A percentile compares a stretch with the other conserved stretches of the same genome.
Evolutionary conservation across 2,888 invertebrate genomes (phyloP).

Genomic region (Drosophila mimica): DNA sequence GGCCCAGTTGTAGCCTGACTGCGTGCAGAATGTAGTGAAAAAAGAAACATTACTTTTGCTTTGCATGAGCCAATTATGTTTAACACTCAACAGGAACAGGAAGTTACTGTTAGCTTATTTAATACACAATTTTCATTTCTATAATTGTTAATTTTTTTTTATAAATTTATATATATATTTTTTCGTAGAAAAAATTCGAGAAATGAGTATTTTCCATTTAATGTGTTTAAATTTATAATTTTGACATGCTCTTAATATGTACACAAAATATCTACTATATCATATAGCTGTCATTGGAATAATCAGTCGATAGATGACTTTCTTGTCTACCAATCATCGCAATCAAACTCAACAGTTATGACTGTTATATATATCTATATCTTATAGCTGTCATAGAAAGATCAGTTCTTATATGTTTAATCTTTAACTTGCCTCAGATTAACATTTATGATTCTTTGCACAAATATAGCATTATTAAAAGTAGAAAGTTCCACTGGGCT

Average conservation of each 20-base stretch:
- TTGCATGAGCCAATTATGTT: not conserved
- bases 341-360: not conserved
- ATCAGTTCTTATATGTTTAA: not conserved
- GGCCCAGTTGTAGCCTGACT: slow-evolving; percentile 13
- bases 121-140: not conserved
- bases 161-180: not conserved
- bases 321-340: not conserved
- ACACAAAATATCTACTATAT: no score
- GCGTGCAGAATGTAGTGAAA: slow-evolving; percentile 24
- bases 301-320: not conserved
- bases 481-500: slow-evolving; percentile 13
- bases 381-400: not conserved
- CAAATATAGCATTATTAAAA: not conserved
- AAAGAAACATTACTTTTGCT: slow-evolving; percentile 8
- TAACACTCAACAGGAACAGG: not conserved
- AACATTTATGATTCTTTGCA: not conserved
- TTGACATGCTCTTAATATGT: not conserved
- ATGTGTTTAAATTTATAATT: not conserved
- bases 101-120: not conserved
- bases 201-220: not conserved
- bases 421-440: not conserved
- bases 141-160: not conserved
- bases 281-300: not conserved
- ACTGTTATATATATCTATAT: not conserved
- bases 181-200: not conserved